Percentiles rank a stretch among this genome's conserved stretches.
Evolutionary conservation across 2,888 invertebrate species (phyloP).

Genomic region (Pachycephus smyrnensis): DNA sequence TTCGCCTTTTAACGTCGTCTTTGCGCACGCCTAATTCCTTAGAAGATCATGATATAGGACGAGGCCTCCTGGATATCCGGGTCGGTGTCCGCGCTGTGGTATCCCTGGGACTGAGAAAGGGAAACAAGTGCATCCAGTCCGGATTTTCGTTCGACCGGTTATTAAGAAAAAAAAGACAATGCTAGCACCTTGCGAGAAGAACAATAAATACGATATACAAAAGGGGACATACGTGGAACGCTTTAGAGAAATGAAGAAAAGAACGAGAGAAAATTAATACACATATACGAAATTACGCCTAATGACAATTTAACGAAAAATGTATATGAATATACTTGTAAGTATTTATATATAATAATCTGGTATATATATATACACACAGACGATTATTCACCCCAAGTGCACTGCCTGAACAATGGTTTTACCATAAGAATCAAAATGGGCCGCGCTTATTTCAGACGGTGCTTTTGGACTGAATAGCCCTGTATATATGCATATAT

Average conservation of each 20-base stretch:
- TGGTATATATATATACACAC: background rate
- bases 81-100: slow-evolving; percentile 58
- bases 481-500: background rate
- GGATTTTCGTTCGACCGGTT: background rate
- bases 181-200: background rate
- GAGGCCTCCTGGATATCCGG: slow-evolving; percentile 56
- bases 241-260: slow-evolving; percentile 19
- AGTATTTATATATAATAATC: slow-evolving; percentile 2
- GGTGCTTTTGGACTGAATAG: background rate
- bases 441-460: background rate
- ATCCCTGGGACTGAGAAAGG: slow-evolving; percentile 61
- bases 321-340: background rate
- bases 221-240: slow-evolving; percentile 21
- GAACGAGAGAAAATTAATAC: background rate
- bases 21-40: slow-evolving; percentile 29
- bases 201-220: slow-evolving; percentile 14
- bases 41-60: slow-evolving; percentile 57
- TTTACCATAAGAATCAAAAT: background rate
- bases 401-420: background rate
- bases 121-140: slow-evolving; percentile 61
- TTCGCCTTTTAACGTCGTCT: background rate
- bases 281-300: background rate
- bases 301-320: background rate
- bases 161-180: slow-evolving; percentile 29
- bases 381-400: background rate